A percentile compares a stretch with the other conserved stretches of the same genome.
These are phyloP conservation scores for Petrocephalus microphthalmus DNA, from an alignment of 2,113 vertebrate genomes.

Conservation along the genomic window DNA sequence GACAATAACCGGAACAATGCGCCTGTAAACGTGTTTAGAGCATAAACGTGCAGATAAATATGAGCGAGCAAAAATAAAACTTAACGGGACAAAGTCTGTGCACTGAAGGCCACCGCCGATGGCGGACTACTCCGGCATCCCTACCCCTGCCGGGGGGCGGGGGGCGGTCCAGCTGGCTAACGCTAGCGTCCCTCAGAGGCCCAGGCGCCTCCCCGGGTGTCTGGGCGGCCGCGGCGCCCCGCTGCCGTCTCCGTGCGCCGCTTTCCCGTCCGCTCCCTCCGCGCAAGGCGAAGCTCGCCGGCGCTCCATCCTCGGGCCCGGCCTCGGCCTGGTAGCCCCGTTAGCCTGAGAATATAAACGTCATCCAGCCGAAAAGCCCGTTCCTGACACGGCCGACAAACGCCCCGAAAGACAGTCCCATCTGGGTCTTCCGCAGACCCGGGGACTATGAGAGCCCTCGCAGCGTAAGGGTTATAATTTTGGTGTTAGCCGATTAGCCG, in stretches of 20 bases:
- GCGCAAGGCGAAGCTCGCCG: background rate
- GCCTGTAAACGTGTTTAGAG: background rate
- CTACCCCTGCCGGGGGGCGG: background rate
- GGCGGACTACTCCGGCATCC: background rate
- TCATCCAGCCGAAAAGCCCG: background rate
- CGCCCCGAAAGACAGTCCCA: background rate
- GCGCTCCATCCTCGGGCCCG: constrained; percentile 10
- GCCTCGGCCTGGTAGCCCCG: background rate
- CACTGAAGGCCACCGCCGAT: background rate
- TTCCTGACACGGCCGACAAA: background rate
- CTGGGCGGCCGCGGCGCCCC: background rate
- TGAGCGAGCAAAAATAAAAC: background rate
- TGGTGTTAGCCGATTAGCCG: background rate
- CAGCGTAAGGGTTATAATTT: background rate
- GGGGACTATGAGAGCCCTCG: background rate
- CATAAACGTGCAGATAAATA: background rate
- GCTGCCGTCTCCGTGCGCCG: background rate
- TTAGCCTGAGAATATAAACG: background rate
- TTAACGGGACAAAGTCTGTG: background rate
- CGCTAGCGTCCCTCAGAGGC: background rate
- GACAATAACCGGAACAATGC: background rate
- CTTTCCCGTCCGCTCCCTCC: background rate
- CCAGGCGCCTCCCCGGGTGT: background rate
- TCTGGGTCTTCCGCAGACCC: background rate
- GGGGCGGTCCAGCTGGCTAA: background rate